Percentiles rank a stretch among this genome's conserved stretches.
Conservation (phyloP, 2,888 invertebrate species). For the Rhagophthalmus giganteus region DNA sequence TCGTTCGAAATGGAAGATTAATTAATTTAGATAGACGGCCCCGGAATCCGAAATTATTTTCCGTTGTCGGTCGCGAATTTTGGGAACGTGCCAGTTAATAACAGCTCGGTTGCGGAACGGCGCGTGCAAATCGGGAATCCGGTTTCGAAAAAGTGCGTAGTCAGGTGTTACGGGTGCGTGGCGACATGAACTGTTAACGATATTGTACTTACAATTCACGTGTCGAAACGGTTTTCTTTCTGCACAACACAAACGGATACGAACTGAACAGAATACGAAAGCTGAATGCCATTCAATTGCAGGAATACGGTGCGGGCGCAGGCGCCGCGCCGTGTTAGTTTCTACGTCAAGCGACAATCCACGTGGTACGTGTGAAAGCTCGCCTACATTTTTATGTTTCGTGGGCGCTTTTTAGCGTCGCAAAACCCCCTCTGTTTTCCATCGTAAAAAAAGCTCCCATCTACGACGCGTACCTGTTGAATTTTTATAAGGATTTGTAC, state of each 20-base stretch:
- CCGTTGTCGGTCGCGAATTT: too few relatives aligned
- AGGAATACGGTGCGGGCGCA: constrained; percentile 25
- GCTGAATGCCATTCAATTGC: constrained; percentile 31
- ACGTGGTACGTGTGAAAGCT: constrained; percentile 33
- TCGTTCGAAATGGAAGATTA: too few relatives aligned
- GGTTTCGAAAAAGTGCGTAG: too few relatives aligned
- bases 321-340: constrained; percentile 17
- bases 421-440: constrained; percentile 1
- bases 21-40: too few relatives aligned
- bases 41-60: too few relatives aligned
- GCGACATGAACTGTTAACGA: too few relatives aligned
- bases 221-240: constrained; percentile 25
- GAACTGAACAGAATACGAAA: constrained; percentile 31
- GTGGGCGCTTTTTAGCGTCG: constrained; percentile 19
- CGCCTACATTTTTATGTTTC: constrained; percentile 24
- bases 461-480: constrained; percentile 13
- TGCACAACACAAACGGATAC: constrained; percentile 29
- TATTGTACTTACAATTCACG: too few relatives aligned
- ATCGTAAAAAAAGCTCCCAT: constrained; percentile 11
- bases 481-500: constrained; percentile 14
- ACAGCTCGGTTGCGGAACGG: too few relatives aligned
- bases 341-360: constrained; percentile 29
- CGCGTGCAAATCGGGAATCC: too few relatives aligned
- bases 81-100: too few relatives aligned
- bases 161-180: too few relatives aligned